Evolutionary conservation across 2,888 invertebrate genomes (phyloP).

Genomic region (Petrolisthes manimaculis): DNA sequence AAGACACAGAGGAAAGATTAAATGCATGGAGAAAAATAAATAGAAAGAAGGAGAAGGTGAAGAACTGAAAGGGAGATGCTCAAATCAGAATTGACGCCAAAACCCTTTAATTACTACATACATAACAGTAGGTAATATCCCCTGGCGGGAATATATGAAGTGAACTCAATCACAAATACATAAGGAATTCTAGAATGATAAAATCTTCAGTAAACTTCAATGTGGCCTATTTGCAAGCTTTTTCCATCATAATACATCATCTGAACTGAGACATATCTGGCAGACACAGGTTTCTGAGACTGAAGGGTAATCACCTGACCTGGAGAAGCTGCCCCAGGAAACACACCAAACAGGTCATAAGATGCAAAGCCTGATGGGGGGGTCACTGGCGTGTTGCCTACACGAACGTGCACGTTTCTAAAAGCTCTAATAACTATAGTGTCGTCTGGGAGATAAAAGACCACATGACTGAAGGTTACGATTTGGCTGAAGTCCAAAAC

Average conservation of each 20-base stretch:
- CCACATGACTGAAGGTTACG: background rate
- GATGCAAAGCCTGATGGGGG: background rate
- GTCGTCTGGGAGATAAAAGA: background rate
- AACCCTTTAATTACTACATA: too few species aligned
- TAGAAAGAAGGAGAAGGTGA: too few species aligned
- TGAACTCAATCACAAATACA: too few species aligned
- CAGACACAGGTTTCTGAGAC: background rate
- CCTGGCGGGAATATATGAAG: too few species aligned
- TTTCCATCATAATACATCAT: background rate
- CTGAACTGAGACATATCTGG: background rate
- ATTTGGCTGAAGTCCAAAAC: background rate
- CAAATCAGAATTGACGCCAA: too few species aligned
- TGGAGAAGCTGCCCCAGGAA: background rate
- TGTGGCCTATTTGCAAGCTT: background rate
- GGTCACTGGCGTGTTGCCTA: background rate
- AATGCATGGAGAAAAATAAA: too few species aligned
- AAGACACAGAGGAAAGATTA: too few species aligned
- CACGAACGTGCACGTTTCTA: background rate
- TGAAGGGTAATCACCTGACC: background rate
- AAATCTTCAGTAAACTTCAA: background rate
- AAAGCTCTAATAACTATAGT: background rate
- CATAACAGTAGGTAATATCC: too few species aligned
- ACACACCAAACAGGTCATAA: constrained; percentile 2
- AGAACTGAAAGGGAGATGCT: too few species aligned
- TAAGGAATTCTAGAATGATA: background rate